Evolutionary conservation across 1,140 invertebrate genomes (phyloP), one percentile per base, ranked within the genome.

Genomic region (Neotoxoptera formosana): DNA sequence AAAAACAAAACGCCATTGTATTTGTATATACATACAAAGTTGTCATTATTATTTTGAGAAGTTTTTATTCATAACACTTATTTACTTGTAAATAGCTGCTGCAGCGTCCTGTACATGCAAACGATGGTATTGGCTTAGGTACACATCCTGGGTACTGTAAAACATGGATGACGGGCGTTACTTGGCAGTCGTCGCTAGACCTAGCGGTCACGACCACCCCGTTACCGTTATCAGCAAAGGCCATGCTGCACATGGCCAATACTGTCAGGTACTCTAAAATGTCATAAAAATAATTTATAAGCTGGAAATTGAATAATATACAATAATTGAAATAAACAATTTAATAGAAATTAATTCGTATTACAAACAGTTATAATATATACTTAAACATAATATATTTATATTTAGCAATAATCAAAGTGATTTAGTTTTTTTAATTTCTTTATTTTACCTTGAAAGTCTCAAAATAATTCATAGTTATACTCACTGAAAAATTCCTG

Each of bases 91-190:
- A 96, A 94, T 99, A 99, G 94, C 98, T 98, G 67, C 97, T 97
- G 95, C 98, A 99, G 94, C 97, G 96, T 93, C 98, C 98, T 94
- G 97, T 97, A 95, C 98, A 99, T 21, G 98, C 98, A 95, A 98
- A 99, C 87, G 98, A 98, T 14, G 98, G 98, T 94, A 99, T 98
- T 7, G 98, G 98, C 95, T 98, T 98, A 36, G 98, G 98, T 47
- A 98, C 97, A 96, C 98, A 99, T 56, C 98, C 98, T 8, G 98
- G 97, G 95, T 98, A 98, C 95, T 98, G 97, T 17, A 99, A 96
- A 4, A 98, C 97, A 95, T 99, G 98, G 93, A 99, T 98, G 45
- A 99, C 98, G 2, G 98, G 98, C 36, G 98, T 98, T 90, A 99
- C 96, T 95, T 98, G 97, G 95, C 98, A 99, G 95, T 98, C 98